A percentile compares a stretch with the other conserved stretches of the same genome.
Evolutionary conservation across 2,797 vertebrate species (phyloP).

Genomic region (Helicolenus hilgendorfi): DNA sequence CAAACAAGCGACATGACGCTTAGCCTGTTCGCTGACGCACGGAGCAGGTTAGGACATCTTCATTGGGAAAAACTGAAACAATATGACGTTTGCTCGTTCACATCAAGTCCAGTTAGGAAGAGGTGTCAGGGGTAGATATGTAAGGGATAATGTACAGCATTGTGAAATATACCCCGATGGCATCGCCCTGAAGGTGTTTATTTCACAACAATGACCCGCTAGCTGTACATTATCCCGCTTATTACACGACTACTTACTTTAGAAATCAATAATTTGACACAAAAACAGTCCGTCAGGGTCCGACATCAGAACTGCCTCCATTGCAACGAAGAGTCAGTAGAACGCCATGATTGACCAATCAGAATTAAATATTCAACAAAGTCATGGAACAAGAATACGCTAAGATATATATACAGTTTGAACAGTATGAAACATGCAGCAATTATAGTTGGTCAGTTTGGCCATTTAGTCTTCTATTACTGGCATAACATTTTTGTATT

Average conservation of each 20-base stretch:
- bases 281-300: not conserved
- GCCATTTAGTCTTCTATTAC: not conserved
- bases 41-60: no score
- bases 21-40: no score
- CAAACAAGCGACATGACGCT: no score
- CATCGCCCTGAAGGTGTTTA: no score
- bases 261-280: not conserved
- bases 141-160: no score
- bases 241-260: not conserved
- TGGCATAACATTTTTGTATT: not conserved
- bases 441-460: not conserved
- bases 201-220: no score
- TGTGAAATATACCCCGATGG: no score
- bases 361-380: not conserved
- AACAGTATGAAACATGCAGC: not conserved
- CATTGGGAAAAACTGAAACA: no score
- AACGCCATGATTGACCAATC: not conserved
- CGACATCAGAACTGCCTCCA: not conserved
- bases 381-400: no score
- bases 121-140: no score
- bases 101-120: no score
- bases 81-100: no score
- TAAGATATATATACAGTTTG: not conserved
- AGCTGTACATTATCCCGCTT: not conserved
- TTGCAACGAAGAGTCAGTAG: not conserved